Evolutionary conservation across 2,888 invertebrate genomes (phyloP).

Genomic region (Polyommatus icarus): DNA sequence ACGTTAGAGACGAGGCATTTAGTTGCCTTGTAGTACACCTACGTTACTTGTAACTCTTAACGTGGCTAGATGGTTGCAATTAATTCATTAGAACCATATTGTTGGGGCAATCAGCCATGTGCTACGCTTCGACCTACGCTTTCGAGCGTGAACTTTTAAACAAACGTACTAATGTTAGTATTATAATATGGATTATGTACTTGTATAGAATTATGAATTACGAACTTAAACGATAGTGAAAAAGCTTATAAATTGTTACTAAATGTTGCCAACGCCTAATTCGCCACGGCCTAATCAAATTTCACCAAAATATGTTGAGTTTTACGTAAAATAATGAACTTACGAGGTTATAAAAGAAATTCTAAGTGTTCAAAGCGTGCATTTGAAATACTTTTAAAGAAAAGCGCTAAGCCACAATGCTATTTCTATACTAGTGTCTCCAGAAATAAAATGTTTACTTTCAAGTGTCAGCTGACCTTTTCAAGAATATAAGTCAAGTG

Average conservation of each 20-base stretch:
- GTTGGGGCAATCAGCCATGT: constrained; percentile 18
- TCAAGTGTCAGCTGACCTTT: constrained; percentile 16
- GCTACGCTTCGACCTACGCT: constrained; percentile 5
- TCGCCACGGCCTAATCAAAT: background rate
- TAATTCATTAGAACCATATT: constrained; percentile 26
- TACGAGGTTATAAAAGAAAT: background rate
- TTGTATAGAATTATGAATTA: background rate
- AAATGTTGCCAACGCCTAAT: background rate
- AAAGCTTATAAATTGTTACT: background rate
- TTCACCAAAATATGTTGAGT: background rate
- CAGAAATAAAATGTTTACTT: background rate
- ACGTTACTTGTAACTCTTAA: background rate
- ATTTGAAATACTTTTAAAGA: background rate
- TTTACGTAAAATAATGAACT: no score
- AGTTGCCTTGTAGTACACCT: constrained; percentile 18
- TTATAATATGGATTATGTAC: background rate
- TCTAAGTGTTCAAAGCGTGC: background rate
- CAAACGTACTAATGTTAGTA: background rate
- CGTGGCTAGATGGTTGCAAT: constrained; percentile 11
- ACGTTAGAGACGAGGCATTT: background rate
- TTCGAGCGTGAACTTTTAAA: constrained; percentile 9
- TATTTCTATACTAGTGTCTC: background rate
- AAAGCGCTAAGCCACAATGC: background rate
- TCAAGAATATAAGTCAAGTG: constrained; percentile 20
- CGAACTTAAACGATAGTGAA: background rate